Percentiles rank a stretch among this genome's conserved stretches.
phyloP scores from a whole-genome alignment of 2,113 vertebrate genomes.

The Neopipo cinnamomea region DNA sequence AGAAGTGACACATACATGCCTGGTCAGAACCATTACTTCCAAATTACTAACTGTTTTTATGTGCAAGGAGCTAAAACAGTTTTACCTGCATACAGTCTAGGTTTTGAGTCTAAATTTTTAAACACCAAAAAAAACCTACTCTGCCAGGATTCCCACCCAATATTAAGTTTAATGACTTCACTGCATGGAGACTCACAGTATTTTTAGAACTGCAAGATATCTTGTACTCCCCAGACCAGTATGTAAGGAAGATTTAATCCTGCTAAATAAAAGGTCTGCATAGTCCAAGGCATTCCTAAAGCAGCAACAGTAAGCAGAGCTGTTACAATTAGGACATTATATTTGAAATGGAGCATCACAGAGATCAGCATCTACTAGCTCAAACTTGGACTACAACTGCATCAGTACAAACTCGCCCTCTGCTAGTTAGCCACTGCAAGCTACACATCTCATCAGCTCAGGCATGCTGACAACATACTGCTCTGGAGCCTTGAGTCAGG shows the following conservation, averaged over 20 bases:
- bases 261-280: background rate
- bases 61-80: background rate
- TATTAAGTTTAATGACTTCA: background rate
- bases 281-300: background rate
- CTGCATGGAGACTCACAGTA: background rate
- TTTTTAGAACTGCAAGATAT: background rate
- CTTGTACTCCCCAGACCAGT: background rate
- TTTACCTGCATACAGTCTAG: background rate
- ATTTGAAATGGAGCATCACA: background rate
- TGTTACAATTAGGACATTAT: background rate
- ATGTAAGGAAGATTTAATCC: background rate
- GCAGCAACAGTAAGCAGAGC: background rate
- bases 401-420: background rate
- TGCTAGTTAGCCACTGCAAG: background rate
- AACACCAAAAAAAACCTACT: background rate
- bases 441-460: background rate
- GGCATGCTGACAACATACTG: background rate
- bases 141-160: background rate
- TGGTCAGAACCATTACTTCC: background rate
- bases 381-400: background rate
- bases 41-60: slow-evolving; percentile 15
- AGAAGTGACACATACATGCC: background rate
- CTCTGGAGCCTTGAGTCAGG: background rate
- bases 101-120: background rate
- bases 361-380: background rate